Evolutionary conservation across 2,888 invertebrate genomes (phyloP).

Genomic region (Cordylochernes scorpioides): DNA sequence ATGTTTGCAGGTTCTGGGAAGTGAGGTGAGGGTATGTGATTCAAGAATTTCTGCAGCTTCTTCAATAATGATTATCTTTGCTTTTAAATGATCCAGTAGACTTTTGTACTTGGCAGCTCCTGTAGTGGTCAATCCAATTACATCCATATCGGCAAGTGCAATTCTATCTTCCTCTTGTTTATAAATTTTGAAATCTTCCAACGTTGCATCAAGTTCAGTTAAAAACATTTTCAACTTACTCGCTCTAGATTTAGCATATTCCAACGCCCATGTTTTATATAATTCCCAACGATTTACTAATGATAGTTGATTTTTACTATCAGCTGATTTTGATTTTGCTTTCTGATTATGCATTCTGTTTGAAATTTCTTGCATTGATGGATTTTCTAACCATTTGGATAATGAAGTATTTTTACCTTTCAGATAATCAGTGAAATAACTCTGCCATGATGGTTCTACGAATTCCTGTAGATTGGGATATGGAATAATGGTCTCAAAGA

Average conservation of each 20-base stretch:
- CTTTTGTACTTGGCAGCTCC: slow-evolving; percentile 39
- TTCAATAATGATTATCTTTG: slow-evolving; percentile 42
- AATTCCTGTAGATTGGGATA: too few relatives aligned
- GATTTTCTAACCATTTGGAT: too few relatives aligned
- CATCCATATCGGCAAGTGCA: slow-evolving; percentile 17
- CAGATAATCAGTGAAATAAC: too few relatives aligned
- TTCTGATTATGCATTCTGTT: too few relatives aligned
- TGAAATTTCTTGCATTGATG: too few relatives aligned
- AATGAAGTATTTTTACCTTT: too few relatives aligned
- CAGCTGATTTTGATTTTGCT: neutral
- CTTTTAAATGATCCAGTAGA: slow-evolving; percentile 31
- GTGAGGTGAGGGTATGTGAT: slow-evolving; percentile 45
- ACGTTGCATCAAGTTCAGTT: neutral
- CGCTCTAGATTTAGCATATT: neutral
- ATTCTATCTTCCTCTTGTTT: neutral
- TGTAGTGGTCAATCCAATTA: slow-evolving; percentile 49
- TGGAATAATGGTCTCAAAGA: too few relatives aligned
- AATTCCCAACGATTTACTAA: too few relatives aligned
- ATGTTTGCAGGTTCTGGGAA: slow-evolving; percentile 46
- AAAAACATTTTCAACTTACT: too few relatives aligned
- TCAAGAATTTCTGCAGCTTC: slow-evolving; percentile 72
- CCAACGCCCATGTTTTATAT: neutral
- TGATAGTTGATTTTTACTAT: neutral
- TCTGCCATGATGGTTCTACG: too few relatives aligned
- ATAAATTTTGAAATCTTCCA: neutral